Percentiles rank a stretch among this genome's conserved stretches.
phyloP scores from a whole-genome alignment of 92 coral and sea anemone genomes.

The Hydrozoanthus gracilis region DNA sequence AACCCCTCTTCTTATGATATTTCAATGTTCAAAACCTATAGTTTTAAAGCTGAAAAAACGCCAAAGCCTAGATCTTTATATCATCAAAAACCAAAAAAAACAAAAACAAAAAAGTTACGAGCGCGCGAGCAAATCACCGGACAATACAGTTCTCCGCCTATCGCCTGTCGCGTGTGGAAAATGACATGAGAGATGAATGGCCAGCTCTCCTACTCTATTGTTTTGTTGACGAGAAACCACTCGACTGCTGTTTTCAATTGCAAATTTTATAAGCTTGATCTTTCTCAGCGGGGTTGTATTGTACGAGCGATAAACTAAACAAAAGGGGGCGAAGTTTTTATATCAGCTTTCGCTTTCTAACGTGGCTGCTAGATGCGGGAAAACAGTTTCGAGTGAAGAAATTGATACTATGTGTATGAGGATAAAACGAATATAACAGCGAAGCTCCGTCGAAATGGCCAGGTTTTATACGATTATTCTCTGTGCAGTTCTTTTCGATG shows the following conservation, averaged over 20 bases:
- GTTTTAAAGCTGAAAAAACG: too few species aligned
- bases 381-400: background rate
- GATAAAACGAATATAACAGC: background rate
- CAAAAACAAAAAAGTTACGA: background rate
- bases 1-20: too few species aligned
- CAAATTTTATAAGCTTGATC: slow-evolving; percentile 30
- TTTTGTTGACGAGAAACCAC: background rate
- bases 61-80: too few species aligned
- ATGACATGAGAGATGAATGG: slow-evolving; percentile 40
- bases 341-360: background rate
- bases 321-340: slow-evolving; percentile 13
- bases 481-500: background rate
- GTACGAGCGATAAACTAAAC: slow-evolving; percentile 32
- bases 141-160: slow-evolving; percentile 21
- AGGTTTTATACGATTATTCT: background rate
- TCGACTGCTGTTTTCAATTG: slow-evolving; percentile 36
- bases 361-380: background rate
- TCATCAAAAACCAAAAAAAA: background rate
- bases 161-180: slow-evolving; percentile 22
- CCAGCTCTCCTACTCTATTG: slow-evolving; percentile 48
- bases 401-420: background rate
- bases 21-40: too few species aligned
- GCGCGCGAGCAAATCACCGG: background rate
- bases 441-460: slow-evolving; percentile 2
- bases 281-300: slow-evolving; percentile 30